phyloP scores from a whole-genome alignment of 2,113 vertebrate species.

The Prunella himalayana region DNA sequence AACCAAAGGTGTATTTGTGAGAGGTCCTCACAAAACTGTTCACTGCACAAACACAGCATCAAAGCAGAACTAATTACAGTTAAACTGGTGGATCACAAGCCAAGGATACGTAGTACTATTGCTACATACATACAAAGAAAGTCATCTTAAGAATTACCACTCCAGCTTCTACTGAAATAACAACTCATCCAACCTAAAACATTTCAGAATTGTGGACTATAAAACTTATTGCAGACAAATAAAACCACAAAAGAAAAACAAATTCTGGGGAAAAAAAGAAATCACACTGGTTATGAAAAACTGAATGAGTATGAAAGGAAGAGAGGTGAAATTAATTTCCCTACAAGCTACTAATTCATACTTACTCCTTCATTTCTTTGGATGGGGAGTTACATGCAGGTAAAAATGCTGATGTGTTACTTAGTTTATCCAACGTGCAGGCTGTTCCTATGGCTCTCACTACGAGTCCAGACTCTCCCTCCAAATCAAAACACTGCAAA shows the following conservation, averaged over 20 bases:
- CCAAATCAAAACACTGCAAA: conserved; percentile 97
- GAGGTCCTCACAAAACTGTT: neutral
- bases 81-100: neutral
- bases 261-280: neutral
- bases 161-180: neutral
- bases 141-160: neutral
- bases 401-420: conserved; percentile 79
- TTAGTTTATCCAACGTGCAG: conserved; percentile 95
- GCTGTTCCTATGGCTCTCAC: conserved; percentile 97
- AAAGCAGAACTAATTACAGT: neutral
- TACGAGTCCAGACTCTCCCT: conserved; percentile 95
- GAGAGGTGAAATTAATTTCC: conserved; percentile 23
- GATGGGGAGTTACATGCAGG: conserved; percentile 92
- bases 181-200: neutral
- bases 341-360: conserved; percentile 68
- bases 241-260: conserved; percentile 17
- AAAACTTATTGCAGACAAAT: neutral
- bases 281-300: conserved; percentile 48
- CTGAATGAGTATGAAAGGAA: conserved; percentile 38
- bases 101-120: neutral
- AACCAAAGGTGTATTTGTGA: neutral
- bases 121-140: neutral
- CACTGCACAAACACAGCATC: neutral
- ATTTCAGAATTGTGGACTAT: neutral
- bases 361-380: conserved; percentile 98